Evolutionary conservation across 2,888 invertebrate genomes (phyloP), one percentile per base, ranked within the genome.

Genomic region (Lingula anatina): DNA sequence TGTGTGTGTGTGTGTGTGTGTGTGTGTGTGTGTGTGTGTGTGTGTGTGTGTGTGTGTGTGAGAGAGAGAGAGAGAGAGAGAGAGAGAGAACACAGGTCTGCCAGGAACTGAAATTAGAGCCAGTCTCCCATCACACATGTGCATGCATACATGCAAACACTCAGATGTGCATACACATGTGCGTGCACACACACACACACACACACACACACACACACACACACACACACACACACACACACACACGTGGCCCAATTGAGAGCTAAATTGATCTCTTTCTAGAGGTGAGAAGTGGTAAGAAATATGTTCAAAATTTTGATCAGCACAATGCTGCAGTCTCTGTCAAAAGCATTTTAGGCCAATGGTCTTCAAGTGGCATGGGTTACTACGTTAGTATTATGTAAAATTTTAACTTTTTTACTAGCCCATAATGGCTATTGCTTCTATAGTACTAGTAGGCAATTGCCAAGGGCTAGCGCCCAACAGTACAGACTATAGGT

Each of bases 161-260:
- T 41, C 27, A 40, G 40, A 5, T 47, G 42, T 47, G 35, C 40
- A n/a, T 62, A 60, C 47, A 12, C 18, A 35, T 53, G 12, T 28
- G 44, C 28, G 27, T 31, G 18, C 27, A 20, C 2, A 21, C 38
- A 7, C 50, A 55, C 26, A 26, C 23, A 36, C 3, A 42, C 39
- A 27, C 43, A 7, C 51, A 55, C 20, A 49, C 48, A 12, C 42
- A 52, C 31, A 46, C 52, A 31, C 54, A 58, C 27, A 50, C 51
- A 21, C 41, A 51, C 24, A 46, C 44, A 31, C 43, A 41, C 5
- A 27, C 56, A 3, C 49, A 52, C 4, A 26, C 45, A 50, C 24
- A 50, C 37, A 37, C 49, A 49, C 21, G 21, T 37, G 26, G 31
- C 42, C 20, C 2, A 23, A 9, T n/a, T 25, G 4, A n/a, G 12